Evolutionary conservation across 1,140 invertebrate species (phyloP).

Genomic region (Aphidius gifuensis): DNA sequence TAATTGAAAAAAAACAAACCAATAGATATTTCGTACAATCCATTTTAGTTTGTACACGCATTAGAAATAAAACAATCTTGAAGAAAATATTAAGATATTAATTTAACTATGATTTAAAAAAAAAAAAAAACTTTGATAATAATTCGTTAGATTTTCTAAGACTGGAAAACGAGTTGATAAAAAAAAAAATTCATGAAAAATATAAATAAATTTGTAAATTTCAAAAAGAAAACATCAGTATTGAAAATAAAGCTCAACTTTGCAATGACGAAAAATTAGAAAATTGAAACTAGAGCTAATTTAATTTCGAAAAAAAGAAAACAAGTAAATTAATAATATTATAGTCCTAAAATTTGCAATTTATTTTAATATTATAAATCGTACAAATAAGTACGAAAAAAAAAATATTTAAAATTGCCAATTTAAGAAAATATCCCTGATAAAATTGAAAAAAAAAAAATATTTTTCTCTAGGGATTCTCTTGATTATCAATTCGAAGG

Average conservation of each 20-base stretch:
- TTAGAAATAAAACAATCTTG: background rate
- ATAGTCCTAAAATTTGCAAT: constrained; percentile 3
- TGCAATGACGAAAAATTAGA: constrained; percentile 3
- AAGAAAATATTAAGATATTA: background rate
- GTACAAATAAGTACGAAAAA: too few species aligned
- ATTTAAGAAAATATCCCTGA: too few species aligned
- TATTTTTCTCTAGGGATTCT: too few species aligned
- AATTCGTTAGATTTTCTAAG: constrained; percentile 13
- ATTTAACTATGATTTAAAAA: background rate
- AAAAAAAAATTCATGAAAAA: too few species aligned
- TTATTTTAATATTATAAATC: constrained; percentile 7
- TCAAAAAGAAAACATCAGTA: constrained; percentile 9
- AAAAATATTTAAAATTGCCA: too few species aligned
- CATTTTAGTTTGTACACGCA: constrained; percentile 10
- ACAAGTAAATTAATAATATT: constrained; percentile 3
- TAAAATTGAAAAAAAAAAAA: too few species aligned
- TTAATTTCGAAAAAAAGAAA: constrained; percentile 1
- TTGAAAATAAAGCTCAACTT: constrained; percentile 14
- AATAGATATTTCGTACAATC: constrained; percentile 14
- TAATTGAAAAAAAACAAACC: background rate
- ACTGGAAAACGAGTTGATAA: background rate
- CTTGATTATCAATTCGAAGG: background rate
- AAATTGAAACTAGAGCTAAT: constrained; percentile 3
- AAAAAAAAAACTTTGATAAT: background rate
- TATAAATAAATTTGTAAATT: background rate